Percentiles rank a stretch among this genome's conserved stretches.
Evolutionary conservation across 2,888 invertebrate species (phyloP).

Genomic region (Hipparchia semele): DNA sequence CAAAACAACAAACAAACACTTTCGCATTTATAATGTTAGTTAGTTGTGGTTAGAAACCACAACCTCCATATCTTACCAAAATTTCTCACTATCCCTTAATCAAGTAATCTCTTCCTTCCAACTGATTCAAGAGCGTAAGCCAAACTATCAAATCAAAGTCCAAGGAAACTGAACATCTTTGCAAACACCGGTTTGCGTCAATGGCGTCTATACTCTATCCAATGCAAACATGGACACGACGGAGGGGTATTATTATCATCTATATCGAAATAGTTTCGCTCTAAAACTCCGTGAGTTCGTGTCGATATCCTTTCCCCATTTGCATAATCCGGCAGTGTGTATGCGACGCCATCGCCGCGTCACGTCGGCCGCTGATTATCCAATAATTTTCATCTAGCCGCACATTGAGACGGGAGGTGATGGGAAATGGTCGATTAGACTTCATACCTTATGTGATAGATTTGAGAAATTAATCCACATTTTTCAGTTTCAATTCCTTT

Average conservation of each 20-base stretch:
- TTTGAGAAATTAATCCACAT: background rate
- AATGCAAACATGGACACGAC: conserved; percentile 18
- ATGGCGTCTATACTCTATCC: conserved; percentile 9
- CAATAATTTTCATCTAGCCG: conserved; percentile 39
- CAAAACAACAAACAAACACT: too few species aligned
- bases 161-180: conserved; percentile 4
- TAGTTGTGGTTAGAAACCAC: background rate
- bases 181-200: conserved; percentile 21
- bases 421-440: conserved; percentile 33
- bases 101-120: background rate
- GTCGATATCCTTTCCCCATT: conserved; percentile 41
- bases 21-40: too few species aligned
- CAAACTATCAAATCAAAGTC: background rate
- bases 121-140: background rate
- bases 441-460: conserved; percentile 17
- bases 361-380: conserved; percentile 41
- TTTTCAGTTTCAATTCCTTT: background rate
- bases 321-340: conserved; percentile 44
- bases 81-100: background rate
- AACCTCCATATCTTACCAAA: background rate
- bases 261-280: conserved; percentile 38
- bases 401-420: conserved; percentile 37
- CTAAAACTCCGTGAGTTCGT: conserved; percentile 36
- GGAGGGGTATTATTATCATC: conserved; percentile 34
- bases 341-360: conserved; percentile 41